Evolutionary conservation across 2,888 invertebrate genomes (phyloP).

Genomic region (Crematogaster levior): DNA sequence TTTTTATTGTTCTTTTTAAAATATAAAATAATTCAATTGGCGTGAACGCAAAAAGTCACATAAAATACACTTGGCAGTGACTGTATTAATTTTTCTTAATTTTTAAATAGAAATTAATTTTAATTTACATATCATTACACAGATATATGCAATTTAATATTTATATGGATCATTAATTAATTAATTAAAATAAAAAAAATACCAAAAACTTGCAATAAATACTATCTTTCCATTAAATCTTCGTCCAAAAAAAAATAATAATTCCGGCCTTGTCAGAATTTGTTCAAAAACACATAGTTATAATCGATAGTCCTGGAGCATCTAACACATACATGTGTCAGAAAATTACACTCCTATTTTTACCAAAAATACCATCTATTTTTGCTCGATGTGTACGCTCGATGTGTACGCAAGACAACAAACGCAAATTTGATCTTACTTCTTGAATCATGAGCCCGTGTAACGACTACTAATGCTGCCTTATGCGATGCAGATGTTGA

Average conservation of each 20-base stretch:
- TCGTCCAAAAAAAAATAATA: background rate
- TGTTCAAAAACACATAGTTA: background rate
- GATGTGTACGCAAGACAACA: conserved; percentile 11
- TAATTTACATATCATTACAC: too few species aligned
- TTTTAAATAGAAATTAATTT: too few species aligned
- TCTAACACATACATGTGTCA: background rate
- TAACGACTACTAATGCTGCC: conserved; percentile 56
- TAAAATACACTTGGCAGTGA: too few species aligned
- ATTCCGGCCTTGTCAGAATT: background rate
- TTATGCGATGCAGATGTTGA: conserved; percentile 78
- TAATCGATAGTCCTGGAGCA: background rate
- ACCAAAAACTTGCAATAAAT: background rate
- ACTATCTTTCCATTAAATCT: background rate
- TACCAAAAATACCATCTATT: conserved; percentile 29
- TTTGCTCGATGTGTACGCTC: background rate
- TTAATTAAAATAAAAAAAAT: background rate
- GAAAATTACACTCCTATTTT: conserved; percentile 25
- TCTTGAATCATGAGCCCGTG: conserved; percentile 20
- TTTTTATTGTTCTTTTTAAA: too few species aligned
- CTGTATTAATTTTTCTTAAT: too few species aligned
- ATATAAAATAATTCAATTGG: too few species aligned
- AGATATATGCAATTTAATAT: background rate
- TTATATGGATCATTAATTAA: background rate
- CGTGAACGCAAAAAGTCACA: too few species aligned
- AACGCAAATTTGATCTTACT: conserved; percentile 39